Base-by-base conservation (phyloP, 2,888 invertebrate species). In the Andrena flavipes region DNA sequence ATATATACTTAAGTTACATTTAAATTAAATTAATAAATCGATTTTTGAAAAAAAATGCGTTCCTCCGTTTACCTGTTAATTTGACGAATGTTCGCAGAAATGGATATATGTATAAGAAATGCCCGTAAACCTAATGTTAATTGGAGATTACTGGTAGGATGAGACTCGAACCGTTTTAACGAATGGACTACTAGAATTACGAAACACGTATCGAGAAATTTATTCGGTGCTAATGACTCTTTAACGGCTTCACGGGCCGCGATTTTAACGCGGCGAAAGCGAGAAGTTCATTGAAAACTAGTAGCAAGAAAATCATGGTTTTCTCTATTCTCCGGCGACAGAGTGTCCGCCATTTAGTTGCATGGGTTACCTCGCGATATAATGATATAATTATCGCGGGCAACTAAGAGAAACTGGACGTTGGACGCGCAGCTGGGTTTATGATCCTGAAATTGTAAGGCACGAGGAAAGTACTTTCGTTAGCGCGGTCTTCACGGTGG, bases 401-500 rank as follows among this genome's bases (percentile, higher is more conserved):
- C 67, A 76, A 76, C 76, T 72, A 63, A 49, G 69, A 80, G 77
- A 86, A 80, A 73, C 72, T n/a, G 54, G 33, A 51, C 63, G 63
- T 67, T 70, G 29, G 60, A 72, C 69, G 74, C 63, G 16, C 42
- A 26, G 20, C 33, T 35, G 8, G 70, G 49, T 86, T 86, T 86
- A 84, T 73, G 77, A 70, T 83, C 72, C 75, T 76, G 75, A 86
- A 85, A 86, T 79, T 65, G 69, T 51, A 60, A 76, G 73, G 23
- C 80, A 2, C 51, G 64, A 72, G 63, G 59, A 70, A 71, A 59
- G 75, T 60, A 63, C 76, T 83, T 80, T 83, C 80, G 71, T 42
- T 59, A 69, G 69, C 65, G 48, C 80, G 69, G 30, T 26, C 71
- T 80, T 83, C 64, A 80, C 60, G 80, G 59, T 80, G 51, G 35